These are phyloP conservation scores for Eupithecia pulchellata DNA, from an alignment of 2,888 invertebrate species.

Conservation along the genomic window DNA sequence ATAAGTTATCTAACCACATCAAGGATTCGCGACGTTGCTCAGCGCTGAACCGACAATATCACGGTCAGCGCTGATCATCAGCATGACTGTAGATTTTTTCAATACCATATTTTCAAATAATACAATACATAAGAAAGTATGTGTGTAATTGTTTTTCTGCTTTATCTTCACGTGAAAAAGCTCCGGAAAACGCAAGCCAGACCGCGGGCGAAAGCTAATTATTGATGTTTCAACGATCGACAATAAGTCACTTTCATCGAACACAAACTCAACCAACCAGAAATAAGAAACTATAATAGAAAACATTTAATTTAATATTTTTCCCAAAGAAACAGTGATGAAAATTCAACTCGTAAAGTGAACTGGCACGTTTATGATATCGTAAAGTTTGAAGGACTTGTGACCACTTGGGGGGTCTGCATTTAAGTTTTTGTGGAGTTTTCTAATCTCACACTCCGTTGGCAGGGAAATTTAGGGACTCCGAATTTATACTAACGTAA, in stretches of 20 bases:
- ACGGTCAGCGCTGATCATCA: background rate
- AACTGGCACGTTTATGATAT: slow-evolving; percentile 66
- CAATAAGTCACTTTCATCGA: background rate
- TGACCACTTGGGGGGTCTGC: slow-evolving; percentile 42
- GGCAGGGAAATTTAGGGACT: slow-evolving; percentile 32
- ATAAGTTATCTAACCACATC: no score
- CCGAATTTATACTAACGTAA: slow-evolving; percentile 14
- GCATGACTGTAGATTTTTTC: background rate
- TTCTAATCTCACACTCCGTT: slow-evolving; percentile 41
- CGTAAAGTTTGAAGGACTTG: slow-evolving; percentile 61
- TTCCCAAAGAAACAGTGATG: slow-evolving; percentile 60
- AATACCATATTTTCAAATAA: background rate
- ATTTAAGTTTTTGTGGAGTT: slow-evolving; percentile 35
- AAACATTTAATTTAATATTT: slow-evolving; percentile 5
- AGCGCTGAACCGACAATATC: no score
- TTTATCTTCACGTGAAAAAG: background rate
- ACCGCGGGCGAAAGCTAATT: background rate
- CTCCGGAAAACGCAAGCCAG: background rate
- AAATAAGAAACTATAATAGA: background rate
- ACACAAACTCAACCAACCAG: background rate
- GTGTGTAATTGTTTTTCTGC: background rate
- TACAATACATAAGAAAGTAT: background rate
- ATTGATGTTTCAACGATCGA: background rate
- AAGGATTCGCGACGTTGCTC: no score
- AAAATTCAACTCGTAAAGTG: slow-evolving; percentile 74